These are phyloP conservation scores for Peromyscus attwateri DNA, from an alignment of 2,797 vertebrate genomes.

Conservation along the genomic window DNA sequence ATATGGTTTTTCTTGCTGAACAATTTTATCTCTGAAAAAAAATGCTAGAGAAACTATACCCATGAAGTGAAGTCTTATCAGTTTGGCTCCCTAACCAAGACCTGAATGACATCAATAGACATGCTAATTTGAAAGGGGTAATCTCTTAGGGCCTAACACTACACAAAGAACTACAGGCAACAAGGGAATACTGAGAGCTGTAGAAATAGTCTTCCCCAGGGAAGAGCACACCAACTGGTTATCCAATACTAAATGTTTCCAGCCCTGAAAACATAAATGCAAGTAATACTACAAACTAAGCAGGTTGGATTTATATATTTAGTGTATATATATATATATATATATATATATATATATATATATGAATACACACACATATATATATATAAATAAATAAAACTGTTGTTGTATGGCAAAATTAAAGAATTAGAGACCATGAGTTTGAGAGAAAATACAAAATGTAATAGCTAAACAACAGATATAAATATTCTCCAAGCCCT, in stretches of 20 bases:
- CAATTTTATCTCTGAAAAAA: background rate
- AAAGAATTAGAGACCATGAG: too few relatives aligned
- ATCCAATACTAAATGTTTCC: background rate
- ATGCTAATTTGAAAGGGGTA: background rate
- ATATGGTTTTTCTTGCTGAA: background rate
- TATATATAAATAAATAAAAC: too few relatives aligned
- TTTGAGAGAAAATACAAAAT: background rate
- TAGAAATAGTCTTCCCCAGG: background rate
- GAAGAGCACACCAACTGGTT: background rate
- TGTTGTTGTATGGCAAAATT: too few relatives aligned
- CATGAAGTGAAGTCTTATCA: background rate
- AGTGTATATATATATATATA: too few relatives aligned
- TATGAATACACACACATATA: too few relatives aligned
- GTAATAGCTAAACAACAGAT: background rate
- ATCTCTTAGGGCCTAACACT: background rate
- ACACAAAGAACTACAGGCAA: background rate
- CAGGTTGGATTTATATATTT: too few relatives aligned
- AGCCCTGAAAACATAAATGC: background rate
- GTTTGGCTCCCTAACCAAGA: background rate
- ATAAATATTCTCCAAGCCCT: background rate
- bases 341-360: too few relatives aligned
- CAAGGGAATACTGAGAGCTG: background rate
- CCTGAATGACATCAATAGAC: background rate
- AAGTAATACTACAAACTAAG: background rate
- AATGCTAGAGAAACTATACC: background rate